Percentiles rank a stretch among this genome's conserved stretches.
These are phyloP conservation scores for Rapana venosa DNA, from an alignment of 2,888 invertebrate genomes.

Conservation along the genomic window DNA sequence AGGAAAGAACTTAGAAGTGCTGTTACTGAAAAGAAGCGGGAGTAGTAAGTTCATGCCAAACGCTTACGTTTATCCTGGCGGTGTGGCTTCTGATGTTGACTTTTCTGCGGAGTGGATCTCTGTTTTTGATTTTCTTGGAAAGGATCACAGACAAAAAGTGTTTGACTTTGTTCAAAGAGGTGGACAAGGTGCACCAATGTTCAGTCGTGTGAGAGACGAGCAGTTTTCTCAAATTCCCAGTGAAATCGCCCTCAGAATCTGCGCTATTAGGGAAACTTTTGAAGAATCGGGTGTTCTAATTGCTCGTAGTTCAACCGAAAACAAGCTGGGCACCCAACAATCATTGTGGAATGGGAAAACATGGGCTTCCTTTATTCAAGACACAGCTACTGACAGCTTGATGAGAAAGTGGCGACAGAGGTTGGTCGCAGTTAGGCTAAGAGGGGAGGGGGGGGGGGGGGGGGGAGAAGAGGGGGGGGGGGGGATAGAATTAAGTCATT, in stretches of 20 bases:
- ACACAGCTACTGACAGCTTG: not conserved
- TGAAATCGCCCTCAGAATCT: conserved; percentile 88
- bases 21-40: conserved; percentile 83
- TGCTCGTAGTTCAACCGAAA: conserved; percentile 45
- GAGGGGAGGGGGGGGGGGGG: too few species aligned
- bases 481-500: too few species aligned
- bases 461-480: too few species aligned
- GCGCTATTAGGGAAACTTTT: conserved; percentile 92
- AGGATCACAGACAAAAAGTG: conserved; percentile 48
- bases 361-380: conserved; percentile 30
- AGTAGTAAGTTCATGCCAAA: conserved; percentile 87
- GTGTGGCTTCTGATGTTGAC: conserved; percentile 85
- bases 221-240: conserved; percentile 67
- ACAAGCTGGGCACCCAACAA: conserved; percentile 6
- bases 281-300: conserved; percentile 89
- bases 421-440: not conserved
- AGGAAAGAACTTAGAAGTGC: conserved; percentile 65
- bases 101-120: conserved; percentile 85
- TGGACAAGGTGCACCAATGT: conserved; percentile 60
- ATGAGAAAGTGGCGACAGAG: conserved; percentile 37
- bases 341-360: conserved; percentile 71
- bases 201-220: conserved; percentile 59
- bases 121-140: conserved; percentile 80
- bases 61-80: conserved; percentile 93
- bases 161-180: conserved; percentile 52